phyloP scores from a whole-genome alignment of 2,888 invertebrate species.

The Pterostichus madidus region DNA sequence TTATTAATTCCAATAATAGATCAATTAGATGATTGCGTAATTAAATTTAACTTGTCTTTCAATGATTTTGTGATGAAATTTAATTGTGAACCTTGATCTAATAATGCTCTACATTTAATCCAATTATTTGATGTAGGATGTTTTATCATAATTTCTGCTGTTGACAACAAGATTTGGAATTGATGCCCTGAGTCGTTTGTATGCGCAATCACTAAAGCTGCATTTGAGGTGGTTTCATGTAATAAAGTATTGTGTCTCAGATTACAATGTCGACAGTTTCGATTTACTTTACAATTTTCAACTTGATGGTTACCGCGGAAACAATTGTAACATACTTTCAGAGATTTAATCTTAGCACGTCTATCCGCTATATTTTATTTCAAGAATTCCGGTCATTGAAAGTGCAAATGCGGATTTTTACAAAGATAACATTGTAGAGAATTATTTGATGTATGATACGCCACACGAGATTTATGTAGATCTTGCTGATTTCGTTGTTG shows the following conservation, averaged over 20 bases:
- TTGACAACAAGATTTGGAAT: background rate
- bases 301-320: background rate
- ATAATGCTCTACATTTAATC: background rate
- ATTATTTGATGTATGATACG: background rate
- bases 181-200: background rate
- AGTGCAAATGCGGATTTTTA: background rate
- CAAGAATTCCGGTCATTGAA: background rate
- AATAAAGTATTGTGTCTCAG: slow-evolving; percentile 1
- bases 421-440: background rate
- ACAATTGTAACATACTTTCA: background rate
- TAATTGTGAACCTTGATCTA: slow-evolving; percentile 5
- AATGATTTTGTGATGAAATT: background rate
- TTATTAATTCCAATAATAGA: background rate
- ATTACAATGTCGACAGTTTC: background rate
- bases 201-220: background rate
- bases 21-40: background rate
- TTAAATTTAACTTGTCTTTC: background rate
- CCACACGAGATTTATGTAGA: no score
- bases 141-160: background rate
- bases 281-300: background rate
- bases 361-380: background rate
- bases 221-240: background rate
- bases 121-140: background rate
- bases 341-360: background rate
- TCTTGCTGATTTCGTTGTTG: no score